phyloP scores from a whole-genome alignment of 2,888 invertebrate species.

The Sphaeridia pumilis region DNA sequence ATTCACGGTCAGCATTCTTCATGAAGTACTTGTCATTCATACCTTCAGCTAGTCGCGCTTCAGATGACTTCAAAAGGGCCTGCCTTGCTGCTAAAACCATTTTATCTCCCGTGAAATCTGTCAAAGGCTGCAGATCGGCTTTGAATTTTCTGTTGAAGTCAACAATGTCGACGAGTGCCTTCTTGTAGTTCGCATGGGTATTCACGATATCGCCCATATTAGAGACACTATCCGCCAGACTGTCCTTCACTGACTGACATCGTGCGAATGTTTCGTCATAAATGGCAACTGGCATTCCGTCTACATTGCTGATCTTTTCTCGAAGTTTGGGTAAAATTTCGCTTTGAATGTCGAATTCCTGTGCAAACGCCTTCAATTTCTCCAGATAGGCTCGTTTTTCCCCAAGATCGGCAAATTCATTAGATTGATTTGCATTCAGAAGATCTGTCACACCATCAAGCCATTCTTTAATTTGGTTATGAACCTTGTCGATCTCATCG shows the following conservation, averaged over 20 bases:
- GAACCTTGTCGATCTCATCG: constrained; percentile 71
- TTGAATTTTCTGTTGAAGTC: constrained; percentile 74
- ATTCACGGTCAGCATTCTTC: constrained; percentile 52
- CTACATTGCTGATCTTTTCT: constrained; percentile 57
- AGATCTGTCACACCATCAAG: constrained; percentile 76
- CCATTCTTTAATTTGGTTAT: constrained; percentile 69
- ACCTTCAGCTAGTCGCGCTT: constrained; percentile 2
- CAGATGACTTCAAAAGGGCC: no score
- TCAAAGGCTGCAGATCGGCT: constrained; percentile 69
- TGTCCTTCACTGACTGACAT: constrained; percentile 55
- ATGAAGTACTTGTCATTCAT: constrained; percentile 43
- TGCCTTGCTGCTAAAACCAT: constrained; percentile 41
- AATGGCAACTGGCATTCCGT: constrained; percentile 48
- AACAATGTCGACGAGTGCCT: constrained; percentile 63
- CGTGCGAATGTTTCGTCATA: constrained; percentile 59
- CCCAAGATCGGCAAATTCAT: constrained; percentile 67
- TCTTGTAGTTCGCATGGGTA: constrained; percentile 76
- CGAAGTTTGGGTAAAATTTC: constrained; percentile 68
- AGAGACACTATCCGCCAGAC: constrained; percentile 20
- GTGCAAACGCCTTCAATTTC: constrained; percentile 68
- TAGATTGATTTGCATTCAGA: constrained; percentile 57
- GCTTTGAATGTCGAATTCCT: constrained; percentile 67
- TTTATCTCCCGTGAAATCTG: constrained; percentile 79
- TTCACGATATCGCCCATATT: constrained; percentile 65
- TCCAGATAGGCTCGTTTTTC: constrained; percentile 83